These are phyloP conservation scores for Dendrophyllia cribrosa DNA, from an alignment of 64 coral and sea anemone species.

Conservation along the genomic window DNA sequence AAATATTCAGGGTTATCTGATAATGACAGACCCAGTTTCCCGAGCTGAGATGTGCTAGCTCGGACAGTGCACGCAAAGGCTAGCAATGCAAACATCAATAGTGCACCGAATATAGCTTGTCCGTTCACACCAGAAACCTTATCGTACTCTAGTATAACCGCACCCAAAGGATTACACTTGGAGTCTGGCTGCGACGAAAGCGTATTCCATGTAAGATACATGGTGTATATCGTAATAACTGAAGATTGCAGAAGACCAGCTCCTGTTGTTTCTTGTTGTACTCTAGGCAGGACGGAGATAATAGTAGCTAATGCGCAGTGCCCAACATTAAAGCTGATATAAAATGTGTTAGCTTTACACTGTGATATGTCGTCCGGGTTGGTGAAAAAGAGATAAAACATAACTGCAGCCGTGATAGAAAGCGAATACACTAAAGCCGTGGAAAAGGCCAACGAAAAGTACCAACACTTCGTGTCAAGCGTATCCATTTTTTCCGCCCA, in stretches of 20 bases:
- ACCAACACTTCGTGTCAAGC: slow-evolving; percentile 90
- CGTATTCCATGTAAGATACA: slow-evolving; percentile 98
- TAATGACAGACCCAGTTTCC: slow-evolving; percentile 81
- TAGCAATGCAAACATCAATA: slow-evolving; percentile 94
- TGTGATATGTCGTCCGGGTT: slow-evolving; percentile 89
- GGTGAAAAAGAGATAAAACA: slow-evolving; percentile 92
- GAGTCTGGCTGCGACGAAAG: slow-evolving; percentile 89
- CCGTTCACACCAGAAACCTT: slow-evolving; percentile 97
- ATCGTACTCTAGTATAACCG: slow-evolving; percentile 94
- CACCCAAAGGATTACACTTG: slow-evolving; percentile 89
- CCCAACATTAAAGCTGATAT: slow-evolving; percentile 95
- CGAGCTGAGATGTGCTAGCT: slow-evolving; percentile 92
- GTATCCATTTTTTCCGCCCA: slow-evolving; percentile 97
- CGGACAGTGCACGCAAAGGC: slow-evolving; percentile 96
- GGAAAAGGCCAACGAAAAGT: slow-evolving; percentile 89
- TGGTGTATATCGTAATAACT: slow-evolving; percentile 91
- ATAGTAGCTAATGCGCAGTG: slow-evolving; percentile 90
- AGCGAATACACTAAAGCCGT: slow-evolving; percentile 95
- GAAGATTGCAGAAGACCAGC: slow-evolving; percentile 93
- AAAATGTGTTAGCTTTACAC: slow-evolving; percentile 96
- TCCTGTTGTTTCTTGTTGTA: slow-evolving; percentile 89
- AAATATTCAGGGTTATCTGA: slow-evolving; percentile 73
- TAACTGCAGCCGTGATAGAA: slow-evolving; percentile 79
- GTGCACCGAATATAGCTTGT: slow-evolving; percentile 92
- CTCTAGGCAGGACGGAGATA: slow-evolving; percentile 87